Conservation (phyloP, 2,797 vertebrate genomes). For the Loriculus beryllinus region DNA sequence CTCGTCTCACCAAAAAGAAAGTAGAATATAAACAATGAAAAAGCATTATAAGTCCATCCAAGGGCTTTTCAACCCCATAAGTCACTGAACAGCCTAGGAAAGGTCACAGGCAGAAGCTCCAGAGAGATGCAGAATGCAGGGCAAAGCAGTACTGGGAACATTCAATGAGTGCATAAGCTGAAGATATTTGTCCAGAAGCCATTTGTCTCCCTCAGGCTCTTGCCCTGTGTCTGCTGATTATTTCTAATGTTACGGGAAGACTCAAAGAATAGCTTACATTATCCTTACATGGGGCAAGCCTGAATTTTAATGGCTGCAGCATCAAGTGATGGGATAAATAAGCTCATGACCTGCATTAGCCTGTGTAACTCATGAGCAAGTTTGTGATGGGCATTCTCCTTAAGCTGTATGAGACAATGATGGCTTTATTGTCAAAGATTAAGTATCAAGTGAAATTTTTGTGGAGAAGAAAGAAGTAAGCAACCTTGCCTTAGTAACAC, state of each 20-base stretch:
- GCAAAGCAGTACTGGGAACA: accelerated
- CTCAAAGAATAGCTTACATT: not conserved
- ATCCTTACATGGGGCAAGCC: not conserved
- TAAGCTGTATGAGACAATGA: not conserved
- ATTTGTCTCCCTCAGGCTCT: not conserved
- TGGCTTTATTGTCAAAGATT: not conserved
- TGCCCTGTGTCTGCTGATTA: not conserved
- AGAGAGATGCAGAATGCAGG: not conserved
- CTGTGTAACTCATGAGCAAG: not conserved
- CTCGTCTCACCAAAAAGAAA: not conserved
- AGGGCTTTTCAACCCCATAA: not conserved
- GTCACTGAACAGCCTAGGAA: not conserved
- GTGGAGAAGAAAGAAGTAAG: not conserved
- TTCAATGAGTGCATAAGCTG: not conserved
- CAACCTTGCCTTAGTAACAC: not conserved
- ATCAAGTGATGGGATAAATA: not conserved
- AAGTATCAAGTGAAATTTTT: not conserved
- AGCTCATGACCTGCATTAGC: not conserved
- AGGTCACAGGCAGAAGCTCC: not conserved
- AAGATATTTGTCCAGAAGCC: not conserved
- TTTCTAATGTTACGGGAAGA: not conserved
- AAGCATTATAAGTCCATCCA: not conserved
- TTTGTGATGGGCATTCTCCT: not conserved
- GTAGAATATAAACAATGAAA: not conserved
- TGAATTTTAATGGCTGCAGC: not conserved